Evolutionary conservation across 2,113 vertebrate species (phyloP).

Genomic region (Motacilla alba): DNA sequence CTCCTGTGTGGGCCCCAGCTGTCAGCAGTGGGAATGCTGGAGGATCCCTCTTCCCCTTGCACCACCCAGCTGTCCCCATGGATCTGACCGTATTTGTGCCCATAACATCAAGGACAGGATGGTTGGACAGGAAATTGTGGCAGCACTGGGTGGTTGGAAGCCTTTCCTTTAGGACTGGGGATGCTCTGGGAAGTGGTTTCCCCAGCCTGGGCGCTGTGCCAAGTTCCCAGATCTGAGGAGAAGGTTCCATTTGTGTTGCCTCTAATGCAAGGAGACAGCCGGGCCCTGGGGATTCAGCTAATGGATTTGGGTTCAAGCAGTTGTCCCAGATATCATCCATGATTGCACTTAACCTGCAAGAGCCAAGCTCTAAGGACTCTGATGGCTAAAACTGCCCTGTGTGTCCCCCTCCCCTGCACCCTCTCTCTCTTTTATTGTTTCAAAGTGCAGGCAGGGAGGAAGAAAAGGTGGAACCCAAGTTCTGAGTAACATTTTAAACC

Average conservation of each 20-base stretch:
- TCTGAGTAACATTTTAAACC: neutral
- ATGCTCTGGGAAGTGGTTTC: neutral
- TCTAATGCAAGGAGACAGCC: slow-evolving; percentile 66
- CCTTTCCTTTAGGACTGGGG: neutral
- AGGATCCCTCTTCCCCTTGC: neutral
- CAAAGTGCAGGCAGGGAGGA: neutral
- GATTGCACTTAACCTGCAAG: slow-evolving; percentile 21
- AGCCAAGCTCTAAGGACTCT: neutral
- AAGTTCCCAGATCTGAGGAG: neutral
- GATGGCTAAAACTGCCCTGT: neutral
- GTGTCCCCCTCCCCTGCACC: neutral
- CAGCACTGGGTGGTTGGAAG: neutral
- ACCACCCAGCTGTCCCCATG: neutral
- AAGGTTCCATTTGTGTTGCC: neutral
- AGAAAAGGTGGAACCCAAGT: neutral
- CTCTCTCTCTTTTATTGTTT: neutral
- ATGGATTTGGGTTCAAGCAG: slow-evolving; percentile 62
- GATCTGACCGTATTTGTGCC: neutral
- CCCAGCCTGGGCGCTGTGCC: neutral
- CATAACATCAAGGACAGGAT: neutral
- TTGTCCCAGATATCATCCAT: slow-evolving; percentile 48
- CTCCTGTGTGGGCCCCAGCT: neutral
- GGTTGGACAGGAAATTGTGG: neutral
- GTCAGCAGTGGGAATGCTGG: neutral
- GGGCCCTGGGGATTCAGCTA: slow-evolving; percentile 45